Evolutionary conservation across 1,140 invertebrate genomes (phyloP).

Genomic region (Philopotamus ludificatus): DNA sequence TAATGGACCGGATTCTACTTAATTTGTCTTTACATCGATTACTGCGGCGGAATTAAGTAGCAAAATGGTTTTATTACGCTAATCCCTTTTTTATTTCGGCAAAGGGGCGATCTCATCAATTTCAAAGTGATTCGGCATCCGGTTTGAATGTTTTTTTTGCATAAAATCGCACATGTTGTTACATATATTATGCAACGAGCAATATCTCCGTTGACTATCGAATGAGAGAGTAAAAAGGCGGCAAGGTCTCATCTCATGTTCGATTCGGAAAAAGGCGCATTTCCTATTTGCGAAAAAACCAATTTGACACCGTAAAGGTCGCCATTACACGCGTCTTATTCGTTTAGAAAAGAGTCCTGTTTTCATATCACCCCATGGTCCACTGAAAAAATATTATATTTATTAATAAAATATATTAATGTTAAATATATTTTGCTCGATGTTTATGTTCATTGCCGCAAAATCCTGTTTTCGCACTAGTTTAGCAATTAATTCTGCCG

Average conservation of each 20-base stretch:
- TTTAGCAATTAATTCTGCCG: no score
- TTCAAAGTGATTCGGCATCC: no score
- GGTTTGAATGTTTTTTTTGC: no score
- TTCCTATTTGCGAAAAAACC: conserved; percentile 38
- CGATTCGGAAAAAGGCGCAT: conserved; percentile 26
- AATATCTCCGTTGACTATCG: conserved; percentile 10
- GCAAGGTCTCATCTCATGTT: conserved; percentile 13
- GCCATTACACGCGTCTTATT: conserved; percentile 36
- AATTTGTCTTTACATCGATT: conserved; percentile 29
- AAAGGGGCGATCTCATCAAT: no score
- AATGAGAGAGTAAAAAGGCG: conserved; percentile 17
- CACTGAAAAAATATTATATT: conserved; percentile 9
- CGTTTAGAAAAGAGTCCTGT: conserved; percentile 28
- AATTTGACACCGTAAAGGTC: conserved; percentile 42
- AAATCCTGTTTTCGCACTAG: no score
- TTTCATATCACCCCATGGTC: conserved; percentile 12
- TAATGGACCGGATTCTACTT: conserved; percentile 31
- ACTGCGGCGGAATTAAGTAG: conserved; percentile 22
- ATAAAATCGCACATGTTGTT: background rate
- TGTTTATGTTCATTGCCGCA: background rate
- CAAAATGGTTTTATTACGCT: background rate
- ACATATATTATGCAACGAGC: conserved; percentile 20
- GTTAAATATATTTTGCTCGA: background rate
- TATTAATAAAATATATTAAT: conserved; percentile 10
- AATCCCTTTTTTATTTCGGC: background rate